phyloP scores from a whole-genome alignment of 2,888 invertebrate genomes.

The Altica lythri region DNA sequence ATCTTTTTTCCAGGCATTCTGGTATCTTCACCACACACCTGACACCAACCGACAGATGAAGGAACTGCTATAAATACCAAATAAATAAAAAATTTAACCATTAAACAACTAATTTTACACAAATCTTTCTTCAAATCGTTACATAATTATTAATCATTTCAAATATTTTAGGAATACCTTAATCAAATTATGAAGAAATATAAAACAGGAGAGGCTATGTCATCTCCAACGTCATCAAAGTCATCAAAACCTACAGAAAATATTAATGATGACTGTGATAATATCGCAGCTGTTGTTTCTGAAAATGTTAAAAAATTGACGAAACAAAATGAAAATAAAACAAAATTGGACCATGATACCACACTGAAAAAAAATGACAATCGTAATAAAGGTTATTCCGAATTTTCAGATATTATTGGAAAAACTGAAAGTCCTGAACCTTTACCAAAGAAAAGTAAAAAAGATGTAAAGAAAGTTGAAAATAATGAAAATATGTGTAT shows the following conservation, averaged over 20 bases:
- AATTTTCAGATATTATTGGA: constrained; percentile 29
- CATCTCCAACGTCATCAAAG: constrained; percentile 1
- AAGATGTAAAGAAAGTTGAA: neutral
- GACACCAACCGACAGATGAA: no score
- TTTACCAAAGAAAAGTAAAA: constrained; percentile 18
- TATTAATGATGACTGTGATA: constrained; percentile 24
- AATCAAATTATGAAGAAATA: constrained; percentile 37
- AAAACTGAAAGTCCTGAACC: constrained; percentile 25
- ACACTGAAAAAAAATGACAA: no score
- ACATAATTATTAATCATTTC: no score
- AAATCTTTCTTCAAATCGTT: no score
- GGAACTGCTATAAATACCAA: no score
- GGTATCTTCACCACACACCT: no score
- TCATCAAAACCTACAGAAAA: neutral
- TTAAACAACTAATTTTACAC: no score
- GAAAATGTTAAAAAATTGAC: constrained; percentile 24
- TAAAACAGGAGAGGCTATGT: constrained; percentile 15
- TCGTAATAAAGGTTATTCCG: constrained; percentile 1
- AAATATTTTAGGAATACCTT: constrained; percentile 38
- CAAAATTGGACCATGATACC: constrained; percentile 9
- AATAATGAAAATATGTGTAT: constrained; percentile 11
- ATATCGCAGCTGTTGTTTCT: constrained; percentile 29
- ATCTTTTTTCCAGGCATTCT: no score
- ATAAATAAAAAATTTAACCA: no score
- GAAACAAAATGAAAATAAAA: constrained; percentile 6